Conservation (phyloP, 2,797 vertebrate species). For the Macropodus opercularis region DNA sequence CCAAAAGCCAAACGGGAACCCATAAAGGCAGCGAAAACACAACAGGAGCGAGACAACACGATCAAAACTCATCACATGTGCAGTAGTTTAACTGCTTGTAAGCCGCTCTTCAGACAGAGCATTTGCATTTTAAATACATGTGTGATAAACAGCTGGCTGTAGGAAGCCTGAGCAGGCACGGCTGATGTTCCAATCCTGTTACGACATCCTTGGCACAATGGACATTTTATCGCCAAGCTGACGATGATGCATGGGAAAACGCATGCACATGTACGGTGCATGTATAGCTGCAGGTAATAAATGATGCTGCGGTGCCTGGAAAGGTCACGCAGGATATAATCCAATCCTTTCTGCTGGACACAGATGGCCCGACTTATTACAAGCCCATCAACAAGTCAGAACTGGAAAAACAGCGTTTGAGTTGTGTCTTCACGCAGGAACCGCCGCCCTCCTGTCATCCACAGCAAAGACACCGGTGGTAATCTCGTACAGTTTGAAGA, state of each 20-base stretch:
- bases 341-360: slow-evolving; percentile 55
- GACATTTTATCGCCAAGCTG: slow-evolving; percentile 40
- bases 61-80: slow-evolving; percentile 36
- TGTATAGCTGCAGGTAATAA: slow-evolving; percentile 58
- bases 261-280: slow-evolving; percentile 36
- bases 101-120: slow-evolving; percentile 13
- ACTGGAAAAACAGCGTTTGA: slow-evolving; percentile 31
- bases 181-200: slow-evolving; percentile 35
- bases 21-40: slow-evolving; percentile 12
- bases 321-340: slow-evolving; percentile 70
- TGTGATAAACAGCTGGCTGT: slow-evolving; percentile 41
- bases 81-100: slow-evolving; percentile 36
- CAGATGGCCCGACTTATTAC: slow-evolving; percentile 49
- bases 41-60: slow-evolving; percentile 2
- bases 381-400: slow-evolving; percentile 56
- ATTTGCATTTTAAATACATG: slow-evolving; percentile 45
- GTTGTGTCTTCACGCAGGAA: slow-evolving; percentile 12
- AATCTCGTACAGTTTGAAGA: slow-evolving; percentile 4
- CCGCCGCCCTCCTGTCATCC: neutral
- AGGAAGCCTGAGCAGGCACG: slow-evolving; percentile 22
- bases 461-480: slow-evolving; percentile 2
- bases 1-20: slow-evolving; percentile 20
- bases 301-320: slow-evolving; percentile 43
- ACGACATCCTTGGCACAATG: slow-evolving; percentile 40
- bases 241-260: slow-evolving; percentile 55